phyloP scores from a whole-genome alignment of 2,797 vertebrate species.

The Toxotes lorentzi region DNA sequence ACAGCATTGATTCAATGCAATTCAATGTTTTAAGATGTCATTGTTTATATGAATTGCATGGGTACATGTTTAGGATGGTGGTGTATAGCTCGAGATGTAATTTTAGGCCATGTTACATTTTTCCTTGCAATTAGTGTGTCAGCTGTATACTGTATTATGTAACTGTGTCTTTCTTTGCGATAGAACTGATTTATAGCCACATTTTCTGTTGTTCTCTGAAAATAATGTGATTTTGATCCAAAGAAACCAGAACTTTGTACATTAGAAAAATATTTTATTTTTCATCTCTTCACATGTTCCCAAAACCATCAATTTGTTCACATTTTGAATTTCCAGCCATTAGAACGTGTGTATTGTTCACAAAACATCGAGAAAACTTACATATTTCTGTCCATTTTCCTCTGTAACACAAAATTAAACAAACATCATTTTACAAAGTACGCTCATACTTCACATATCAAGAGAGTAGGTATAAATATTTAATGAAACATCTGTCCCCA shows the following conservation, averaged over 20 bases:
- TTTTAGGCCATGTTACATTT: not conserved
- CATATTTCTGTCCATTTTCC: not conserved
- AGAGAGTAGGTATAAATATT: slow-evolving; percentile 12
- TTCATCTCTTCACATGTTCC: slow-evolving; percentile 27
- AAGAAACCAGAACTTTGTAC: slow-evolving; percentile 7
- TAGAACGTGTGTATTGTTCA: slow-evolving; percentile 22
- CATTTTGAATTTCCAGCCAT: slow-evolving; percentile 57
- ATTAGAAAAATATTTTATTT: slow-evolving; percentile 65
- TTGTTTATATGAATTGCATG: too few relatives aligned
- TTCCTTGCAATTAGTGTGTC: not conserved
- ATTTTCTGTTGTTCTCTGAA: not conserved
- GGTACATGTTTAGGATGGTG: too few relatives aligned
- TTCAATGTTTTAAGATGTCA: too few relatives aligned
- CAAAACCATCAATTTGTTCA: slow-evolving; percentile 46
- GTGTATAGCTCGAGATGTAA: not conserved
- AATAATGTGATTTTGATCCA: not conserved
- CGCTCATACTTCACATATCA: slow-evolving; percentile 33
- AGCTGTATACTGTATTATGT: not conserved
- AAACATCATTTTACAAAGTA: slow-evolving; percentile 53
- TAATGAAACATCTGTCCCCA: not conserved
- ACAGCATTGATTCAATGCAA: too few relatives aligned
- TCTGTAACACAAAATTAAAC: slow-evolving; percentile 7
- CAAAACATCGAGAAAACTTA: not conserved
- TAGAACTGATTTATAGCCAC: not conserved
- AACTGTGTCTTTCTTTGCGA: not conserved